Evolutionary conservation across 2,113 vertebrate species (phyloP).

Genomic region (Zosterops japonicus): DNA sequence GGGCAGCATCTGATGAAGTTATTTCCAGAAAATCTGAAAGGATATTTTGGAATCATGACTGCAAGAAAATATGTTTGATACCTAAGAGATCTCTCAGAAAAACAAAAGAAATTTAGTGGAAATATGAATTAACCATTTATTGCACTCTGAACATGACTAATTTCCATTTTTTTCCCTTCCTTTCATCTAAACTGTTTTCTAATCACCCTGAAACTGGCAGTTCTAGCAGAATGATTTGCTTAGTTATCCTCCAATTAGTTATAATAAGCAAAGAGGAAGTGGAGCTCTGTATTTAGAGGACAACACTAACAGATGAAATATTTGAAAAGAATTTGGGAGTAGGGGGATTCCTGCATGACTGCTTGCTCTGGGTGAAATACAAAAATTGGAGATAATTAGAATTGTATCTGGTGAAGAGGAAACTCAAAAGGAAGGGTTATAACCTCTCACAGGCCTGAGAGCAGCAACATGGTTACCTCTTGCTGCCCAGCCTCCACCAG

Average conservation of each 20-base stretch:
- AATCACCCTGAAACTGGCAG: neutral
- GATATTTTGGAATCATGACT: neutral
- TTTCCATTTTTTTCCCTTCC: neutral
- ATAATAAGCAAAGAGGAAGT: neutral
- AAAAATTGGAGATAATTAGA: neutral
- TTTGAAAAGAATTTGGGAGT: neutral
- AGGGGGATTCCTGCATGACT: accelerated
- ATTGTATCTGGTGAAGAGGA: neutral
- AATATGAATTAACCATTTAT: neutral
- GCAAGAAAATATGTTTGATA: neutral
- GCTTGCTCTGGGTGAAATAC: neutral
- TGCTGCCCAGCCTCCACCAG: neutral
- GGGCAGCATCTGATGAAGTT: neutral
- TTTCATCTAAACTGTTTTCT: neutral
- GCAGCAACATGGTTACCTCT: accelerated
- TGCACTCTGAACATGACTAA: neutral
- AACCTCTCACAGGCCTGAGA: neutral
- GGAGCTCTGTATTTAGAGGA: neutral
- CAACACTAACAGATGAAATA: neutral
- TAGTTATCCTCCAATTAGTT: neutral
- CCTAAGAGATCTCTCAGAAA: neutral
- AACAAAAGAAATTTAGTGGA: neutral
- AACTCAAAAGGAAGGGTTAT: neutral
- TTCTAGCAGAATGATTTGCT: neutral
- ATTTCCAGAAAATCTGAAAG: neutral